Evolutionary conservation across 2,797 vertebrate genomes (phyloP), one percentile per base, ranked within the genome.

Genomic region (Smutsia temminckii): DNA sequence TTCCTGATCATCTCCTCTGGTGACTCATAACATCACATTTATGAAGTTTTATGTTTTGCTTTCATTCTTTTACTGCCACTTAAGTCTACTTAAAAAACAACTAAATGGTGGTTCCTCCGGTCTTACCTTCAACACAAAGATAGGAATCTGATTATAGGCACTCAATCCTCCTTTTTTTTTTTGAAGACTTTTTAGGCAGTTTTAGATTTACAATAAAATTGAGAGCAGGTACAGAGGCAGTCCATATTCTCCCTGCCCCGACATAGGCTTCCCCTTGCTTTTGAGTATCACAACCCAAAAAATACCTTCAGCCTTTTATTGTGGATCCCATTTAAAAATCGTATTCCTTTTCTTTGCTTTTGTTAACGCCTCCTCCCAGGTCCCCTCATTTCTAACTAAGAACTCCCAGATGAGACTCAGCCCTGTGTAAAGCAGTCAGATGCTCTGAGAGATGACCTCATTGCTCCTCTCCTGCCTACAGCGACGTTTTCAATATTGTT

Each of bases 1-100:
- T 51, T 84, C 93, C 34, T 88, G 80, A 71, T 57, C 16, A 94
- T 91, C 81, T 94, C 40, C 64, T 59, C 72, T 53, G 86, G 64
- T 42, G 59, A 86, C 85, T 94, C 69, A 40, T 5, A 53, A 32
- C 32, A 2, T 66, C 91, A 63, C n/a, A 89, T 77, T 91, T 63
- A 64, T 71, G 10, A 78, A 63, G 32, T 59, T 91, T 85, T 89
- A 68, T 34, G 63, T 78, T 87, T 97, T 49, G 29, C 57, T 87
- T 94, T 92, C 86, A 81, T 81, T 95, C 55, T 81, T 93, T 94
- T 21, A 84, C 53, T 59, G 40, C 42, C 81, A 84, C 83, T 91
- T 80, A 91, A 89, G 66, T 90, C 57, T 59, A 16, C 55, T 63
- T 88, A 57, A 77, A 93, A 88, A 68, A 16, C 16, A 78, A 57